Evolutionary conservation across 2,797 vertebrate genomes (phyloP).

Genomic region (Balearica regulorum): DNA sequence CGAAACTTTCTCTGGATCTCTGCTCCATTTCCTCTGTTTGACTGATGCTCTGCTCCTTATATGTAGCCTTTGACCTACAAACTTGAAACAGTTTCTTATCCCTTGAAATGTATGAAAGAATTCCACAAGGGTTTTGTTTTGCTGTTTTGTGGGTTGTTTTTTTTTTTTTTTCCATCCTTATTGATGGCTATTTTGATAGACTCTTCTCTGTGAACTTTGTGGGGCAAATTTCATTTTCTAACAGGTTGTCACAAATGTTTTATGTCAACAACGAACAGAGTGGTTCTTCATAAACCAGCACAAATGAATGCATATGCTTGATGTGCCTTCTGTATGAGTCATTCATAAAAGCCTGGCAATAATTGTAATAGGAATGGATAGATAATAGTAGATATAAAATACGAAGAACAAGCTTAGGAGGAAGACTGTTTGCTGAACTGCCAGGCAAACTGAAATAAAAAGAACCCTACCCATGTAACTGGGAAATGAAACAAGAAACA

Average conservation of each 20-base stretch:
- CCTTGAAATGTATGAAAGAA: not conserved
- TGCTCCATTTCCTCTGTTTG: not conserved
- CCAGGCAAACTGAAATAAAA: constrained; percentile 25
- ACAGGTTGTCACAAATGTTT: constrained; percentile 13
- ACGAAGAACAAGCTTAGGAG: not conserved
- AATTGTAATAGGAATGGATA: constrained; percentile 16
- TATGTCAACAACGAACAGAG: constrained; percentile 27
- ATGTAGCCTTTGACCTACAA: not conserved
- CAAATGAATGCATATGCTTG: not conserved
- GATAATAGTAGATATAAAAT: not conserved
- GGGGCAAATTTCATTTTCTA: constrained; percentile 38
- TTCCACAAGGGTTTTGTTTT: not conserved
- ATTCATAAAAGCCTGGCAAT: constrained; percentile 5
- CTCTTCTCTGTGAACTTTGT: not conserved
- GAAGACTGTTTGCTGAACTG: not conserved
- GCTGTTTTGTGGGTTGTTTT: not conserved
- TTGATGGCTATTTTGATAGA: not conserved
- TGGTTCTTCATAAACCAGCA: not conserved
- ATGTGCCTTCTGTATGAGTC: not conserved
- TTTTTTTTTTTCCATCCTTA: not conserved
- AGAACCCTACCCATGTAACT: not conserved
- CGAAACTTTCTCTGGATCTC: not conserved
- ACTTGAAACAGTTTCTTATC: not conserved
- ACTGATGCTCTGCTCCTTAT: not conserved
- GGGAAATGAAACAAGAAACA: not conserved